These are phyloP conservation scores for Anodontia alba DNA, from an alignment of 2,888 invertebrate genomes.

Conservation along the genomic window DNA sequence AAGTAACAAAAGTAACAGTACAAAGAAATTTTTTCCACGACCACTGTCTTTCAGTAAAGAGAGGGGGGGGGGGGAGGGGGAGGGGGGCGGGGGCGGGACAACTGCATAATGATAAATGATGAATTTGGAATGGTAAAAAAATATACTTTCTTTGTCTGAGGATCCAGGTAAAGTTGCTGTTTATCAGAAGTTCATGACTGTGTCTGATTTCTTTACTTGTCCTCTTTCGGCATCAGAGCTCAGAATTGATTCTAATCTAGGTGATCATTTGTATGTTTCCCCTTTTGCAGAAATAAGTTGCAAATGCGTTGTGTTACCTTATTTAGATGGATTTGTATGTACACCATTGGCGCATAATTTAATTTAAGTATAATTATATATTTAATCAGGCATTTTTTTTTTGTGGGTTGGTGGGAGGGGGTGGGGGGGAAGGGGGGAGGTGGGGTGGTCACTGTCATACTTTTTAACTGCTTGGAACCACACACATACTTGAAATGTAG, in stretches of 20 bases:
- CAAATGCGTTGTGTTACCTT: conserved; percentile 34
- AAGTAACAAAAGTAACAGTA: background rate
- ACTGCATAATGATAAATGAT: conserved; percentile 13
- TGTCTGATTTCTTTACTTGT: background rate
- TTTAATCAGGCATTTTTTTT: too few relatives aligned
- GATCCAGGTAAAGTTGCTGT: conserved; percentile 1
- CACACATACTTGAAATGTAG: too few relatives aligned
- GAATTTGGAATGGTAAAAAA: conserved; percentile 16
- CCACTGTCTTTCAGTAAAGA: background rate
- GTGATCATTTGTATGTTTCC: conserved; percentile 15
- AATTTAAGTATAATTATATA: background rate
- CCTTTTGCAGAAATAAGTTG: conserved; percentile 9
- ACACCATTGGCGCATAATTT: conserved; percentile 18
- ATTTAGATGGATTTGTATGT: background rate
- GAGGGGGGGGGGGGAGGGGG: too few relatives aligned
- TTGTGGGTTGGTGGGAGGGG: too few relatives aligned
- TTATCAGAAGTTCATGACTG: background rate
- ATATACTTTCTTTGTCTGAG: conserved; percentile 3
- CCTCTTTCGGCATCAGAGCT: conserved; percentile 3
- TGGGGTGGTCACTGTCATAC: too few relatives aligned
- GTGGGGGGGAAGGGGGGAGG: too few relatives aligned
- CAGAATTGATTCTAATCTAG: conserved; percentile 23
- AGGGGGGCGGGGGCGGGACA: too few relatives aligned
- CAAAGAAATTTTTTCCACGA: too few relatives aligned
- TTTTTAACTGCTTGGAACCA: too few relatives aligned